A percentile compares a stretch with the other conserved stretches of the same genome.
Conservation (phyloP, 1,140 invertebrate genomes). For the Cherax quadricarinatus region DNA sequence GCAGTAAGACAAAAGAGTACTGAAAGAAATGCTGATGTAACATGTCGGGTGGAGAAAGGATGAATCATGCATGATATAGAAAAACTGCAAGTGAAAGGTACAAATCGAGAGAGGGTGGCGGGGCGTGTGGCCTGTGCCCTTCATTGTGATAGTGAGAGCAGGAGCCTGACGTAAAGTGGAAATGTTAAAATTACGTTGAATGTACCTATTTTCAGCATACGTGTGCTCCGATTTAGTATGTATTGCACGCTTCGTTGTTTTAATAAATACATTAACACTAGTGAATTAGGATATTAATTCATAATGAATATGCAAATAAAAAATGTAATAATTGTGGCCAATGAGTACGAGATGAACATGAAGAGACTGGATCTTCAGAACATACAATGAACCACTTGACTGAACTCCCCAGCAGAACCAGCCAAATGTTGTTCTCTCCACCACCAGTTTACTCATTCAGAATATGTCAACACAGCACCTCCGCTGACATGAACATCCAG, state of each 20-base stretch:
- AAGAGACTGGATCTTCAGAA: background rate
- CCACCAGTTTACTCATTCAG: background rate
- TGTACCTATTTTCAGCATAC: no score
- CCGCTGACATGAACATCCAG: slow-evolving; percentile 50
- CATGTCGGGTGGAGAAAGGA: slow-evolving; percentile 20
- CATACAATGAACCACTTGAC: background rate
- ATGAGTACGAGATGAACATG: background rate
- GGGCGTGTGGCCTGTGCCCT: background rate
- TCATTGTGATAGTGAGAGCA: background rate
- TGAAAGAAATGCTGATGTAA: background rate
- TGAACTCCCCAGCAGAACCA: background rate
- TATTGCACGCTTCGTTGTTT: no score
- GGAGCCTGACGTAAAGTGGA: background rate
- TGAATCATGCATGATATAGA: slow-evolving; percentile 1
- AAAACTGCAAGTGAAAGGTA: slow-evolving; percentile 55
- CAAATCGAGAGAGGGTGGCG: background rate
- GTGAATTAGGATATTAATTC: no score
- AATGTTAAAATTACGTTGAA: background rate
- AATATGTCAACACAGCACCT: background rate
- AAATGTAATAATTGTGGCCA: no score
- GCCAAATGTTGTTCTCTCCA: background rate
- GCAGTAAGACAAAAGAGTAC: background rate
- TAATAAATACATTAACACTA: no score
- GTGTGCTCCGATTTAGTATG: no score
- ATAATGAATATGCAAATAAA: no score